Percentiles rank a stretch among this genome's conserved stretches.
Evolutionary conservation across 2,797 vertebrate species (phyloP).

Genomic region (Melopsittacus undulatus): DNA sequence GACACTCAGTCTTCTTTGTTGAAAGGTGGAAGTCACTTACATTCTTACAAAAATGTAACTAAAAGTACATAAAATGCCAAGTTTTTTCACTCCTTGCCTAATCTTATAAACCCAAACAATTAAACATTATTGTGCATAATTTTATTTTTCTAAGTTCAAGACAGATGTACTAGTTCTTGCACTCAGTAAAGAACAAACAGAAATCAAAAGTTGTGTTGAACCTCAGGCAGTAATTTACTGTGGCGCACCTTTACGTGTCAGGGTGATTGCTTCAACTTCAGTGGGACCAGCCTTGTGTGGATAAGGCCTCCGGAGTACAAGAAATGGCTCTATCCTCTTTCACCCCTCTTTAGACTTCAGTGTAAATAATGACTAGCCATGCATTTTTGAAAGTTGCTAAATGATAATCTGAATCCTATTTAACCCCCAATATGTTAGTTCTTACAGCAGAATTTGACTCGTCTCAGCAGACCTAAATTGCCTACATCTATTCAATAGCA

Average conservation of each 20-base stretch:
- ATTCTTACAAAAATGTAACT: not conserved
- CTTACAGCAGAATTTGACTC: not conserved
- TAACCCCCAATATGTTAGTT: not conserved
- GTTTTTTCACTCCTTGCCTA: not conserved
- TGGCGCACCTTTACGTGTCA: not conserved
- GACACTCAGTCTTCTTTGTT: not conserved
- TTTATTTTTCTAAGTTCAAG: not conserved
- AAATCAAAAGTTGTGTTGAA: not conserved
- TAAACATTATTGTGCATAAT: not conserved
- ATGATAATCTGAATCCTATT: not conserved
- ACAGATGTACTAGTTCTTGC: not conserved
- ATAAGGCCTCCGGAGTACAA: not conserved
- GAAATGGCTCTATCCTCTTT: not conserved
- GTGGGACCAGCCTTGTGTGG: not conserved
- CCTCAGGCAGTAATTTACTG: not conserved
- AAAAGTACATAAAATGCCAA: not conserved
- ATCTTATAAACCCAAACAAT: not conserved
- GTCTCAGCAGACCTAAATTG: not conserved
- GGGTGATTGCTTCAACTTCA: not conserved
- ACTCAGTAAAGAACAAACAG: not conserved
- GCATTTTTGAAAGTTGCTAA: not conserved
- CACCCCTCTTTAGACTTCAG: not conserved
- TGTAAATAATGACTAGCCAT: not conserved
- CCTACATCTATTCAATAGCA: not conserved
- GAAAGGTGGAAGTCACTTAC: not conserved